phyloP scores from a whole-genome alignment of 2,797 vertebrate species.

The Scarus forsteni region DNA sequence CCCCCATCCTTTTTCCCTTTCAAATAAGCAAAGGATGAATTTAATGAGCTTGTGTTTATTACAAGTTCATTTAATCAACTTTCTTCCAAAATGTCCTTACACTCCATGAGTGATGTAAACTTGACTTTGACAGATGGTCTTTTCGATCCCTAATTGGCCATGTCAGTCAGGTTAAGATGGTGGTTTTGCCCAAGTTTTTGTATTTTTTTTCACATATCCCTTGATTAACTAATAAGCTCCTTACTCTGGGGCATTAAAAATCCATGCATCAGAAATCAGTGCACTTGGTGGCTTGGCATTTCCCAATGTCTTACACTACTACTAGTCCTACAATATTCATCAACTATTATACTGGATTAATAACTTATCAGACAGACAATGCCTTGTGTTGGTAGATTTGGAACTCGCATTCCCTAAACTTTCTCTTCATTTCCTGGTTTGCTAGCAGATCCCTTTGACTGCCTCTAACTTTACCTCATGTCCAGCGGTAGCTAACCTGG shows the following conservation, averaged over 20 bases:
- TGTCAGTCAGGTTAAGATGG: no score
- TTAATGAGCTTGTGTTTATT: background rate
- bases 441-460: background rate
- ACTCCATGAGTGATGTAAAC: background rate
- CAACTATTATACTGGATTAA: background rate
- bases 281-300: background rate
- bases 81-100: background rate
- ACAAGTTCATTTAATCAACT: background rate
- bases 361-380: background rate
- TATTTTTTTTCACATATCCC: no score
- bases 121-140: background rate
- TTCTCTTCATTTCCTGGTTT: background rate
- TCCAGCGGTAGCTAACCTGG: background rate
- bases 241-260: slow-evolving; percentile 6
- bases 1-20: background rate
- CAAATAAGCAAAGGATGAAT: background rate
- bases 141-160: no score
- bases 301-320: slow-evolving; percentile 1
- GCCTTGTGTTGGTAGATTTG: background rate
- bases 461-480: background rate
- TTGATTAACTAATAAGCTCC: background rate
- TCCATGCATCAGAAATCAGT: background rate
- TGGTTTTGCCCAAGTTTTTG: no score
- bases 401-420: background rate
- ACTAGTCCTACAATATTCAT: background rate